Percentiles rank a stretch among this genome's conserved stretches.
Conservation (phyloP, 2,113 vertebrate species). For the Heterotilapia buettikoferi region DNA sequence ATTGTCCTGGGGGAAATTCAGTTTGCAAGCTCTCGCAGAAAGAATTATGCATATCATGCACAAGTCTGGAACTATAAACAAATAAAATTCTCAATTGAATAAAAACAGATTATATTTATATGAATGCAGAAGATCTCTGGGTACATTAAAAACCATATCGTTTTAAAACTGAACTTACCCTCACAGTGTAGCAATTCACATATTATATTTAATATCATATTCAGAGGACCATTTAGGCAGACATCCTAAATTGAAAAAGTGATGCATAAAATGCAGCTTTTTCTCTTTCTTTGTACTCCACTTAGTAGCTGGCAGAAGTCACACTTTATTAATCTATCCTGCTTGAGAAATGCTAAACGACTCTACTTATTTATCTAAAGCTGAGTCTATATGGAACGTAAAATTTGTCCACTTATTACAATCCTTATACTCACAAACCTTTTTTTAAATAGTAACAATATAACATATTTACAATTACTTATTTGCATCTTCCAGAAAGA, state of each 20-base stretch:
- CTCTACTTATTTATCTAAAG: neutral
- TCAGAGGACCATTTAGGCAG: neutral
- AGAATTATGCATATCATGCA: conserved; percentile 7
- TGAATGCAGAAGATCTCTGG: neutral
- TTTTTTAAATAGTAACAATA: neutral
- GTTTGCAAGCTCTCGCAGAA: neutral
- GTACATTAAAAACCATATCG: neutral
- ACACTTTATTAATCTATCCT: neutral
- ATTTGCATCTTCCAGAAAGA: neutral
- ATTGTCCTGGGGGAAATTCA: conserved; percentile 26
- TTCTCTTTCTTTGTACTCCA: neutral
- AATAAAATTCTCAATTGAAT: conserved; percentile 4
- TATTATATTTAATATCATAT: neutral
- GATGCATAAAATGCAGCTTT: neutral
- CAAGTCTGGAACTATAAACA: neutral
- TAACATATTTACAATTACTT: neutral
- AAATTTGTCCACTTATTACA: neutral
- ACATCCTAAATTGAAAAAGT: neutral
- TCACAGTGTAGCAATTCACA: neutral
- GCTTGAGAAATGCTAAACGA: neutral
- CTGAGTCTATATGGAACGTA: neutral
- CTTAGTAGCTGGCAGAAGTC: neutral
- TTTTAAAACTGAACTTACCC: neutral
- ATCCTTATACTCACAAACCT: neutral
- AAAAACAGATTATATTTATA: conserved; percentile 2